Base-by-base conservation (phyloP, 2,797 vertebrate genomes). In the Agapornis canus region DNA sequence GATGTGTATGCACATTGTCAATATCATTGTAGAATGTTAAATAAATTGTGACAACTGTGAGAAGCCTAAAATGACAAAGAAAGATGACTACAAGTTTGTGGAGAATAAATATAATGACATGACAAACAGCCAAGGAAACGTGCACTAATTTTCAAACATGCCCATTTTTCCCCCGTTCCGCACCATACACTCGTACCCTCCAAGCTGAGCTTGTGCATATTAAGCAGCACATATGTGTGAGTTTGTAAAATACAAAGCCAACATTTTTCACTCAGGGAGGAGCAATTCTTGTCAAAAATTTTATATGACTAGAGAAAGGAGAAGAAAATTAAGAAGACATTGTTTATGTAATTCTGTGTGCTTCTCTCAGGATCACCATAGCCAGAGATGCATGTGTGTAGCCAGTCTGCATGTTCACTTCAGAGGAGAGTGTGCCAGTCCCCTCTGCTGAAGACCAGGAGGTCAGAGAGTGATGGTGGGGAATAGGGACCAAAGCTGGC, bases 1-100 rank as follows among this genome's bases (percentile, higher is more conserved):
- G 71, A 85, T 82, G 42, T 92, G 35, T 88, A 48, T 69, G 47
- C 61, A 69, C 57, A 29, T 54, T 92, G 75, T 95, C 37, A 10
- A 81, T 91, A 81, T 87, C 69, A 69, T 10, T 93, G 49, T n/a
- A 63, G 79, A 92, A 85, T 78, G 22, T 87, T 81, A 92, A 94
- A 94, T 89, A 92, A 90, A 92, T 69, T 89, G 39, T 93, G 69
- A 59, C 70, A 61, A 63, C 32, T 90, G 22, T 86, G 51, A 84
- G 39, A 69, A 93, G 54, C 52, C 19, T 65, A 49, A 61, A 83
- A 86, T 86, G 81, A 82, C 61, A 90, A 85, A 73, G 91, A 80
- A 60, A 39, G 22, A 87, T 65, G 29, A 66, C 54, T 94, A 21
- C 31, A 75, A 37, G 73, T 71, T 80, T 78, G 39, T 70, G 48